Percentiles rank a stretch among this genome's conserved stretches.
phyloP scores from a whole-genome alignment of 2,113 vertebrate species.

The Delphinapterus leucas region DNA sequence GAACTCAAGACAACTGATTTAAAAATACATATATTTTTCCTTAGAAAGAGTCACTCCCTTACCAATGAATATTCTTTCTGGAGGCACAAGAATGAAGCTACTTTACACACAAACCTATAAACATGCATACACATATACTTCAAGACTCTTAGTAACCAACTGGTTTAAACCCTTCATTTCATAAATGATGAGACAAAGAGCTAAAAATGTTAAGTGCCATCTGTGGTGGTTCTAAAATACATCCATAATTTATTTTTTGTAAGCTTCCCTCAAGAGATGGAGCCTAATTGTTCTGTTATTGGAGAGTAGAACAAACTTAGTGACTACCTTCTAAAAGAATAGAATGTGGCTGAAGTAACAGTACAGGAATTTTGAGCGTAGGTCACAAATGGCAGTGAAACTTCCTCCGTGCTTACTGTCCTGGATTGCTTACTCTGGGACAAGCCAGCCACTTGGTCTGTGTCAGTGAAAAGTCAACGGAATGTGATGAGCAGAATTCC shows the following conservation, averaged over 20 bases:
- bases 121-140: not conserved
- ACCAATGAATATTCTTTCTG: not conserved
- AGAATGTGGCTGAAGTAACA: not conserved
- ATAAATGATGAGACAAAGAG: not conserved
- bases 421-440: not conserved
- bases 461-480: not conserved
- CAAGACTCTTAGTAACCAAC: not conserved
- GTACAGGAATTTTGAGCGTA: not conserved
- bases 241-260: not conserved
- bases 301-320: not conserved
- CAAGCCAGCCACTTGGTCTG: not conserved
- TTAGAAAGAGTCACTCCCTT: not conserved
- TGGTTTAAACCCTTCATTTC: not conserved
- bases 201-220: not conserved
- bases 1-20: not conserved
- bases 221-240: not conserved
- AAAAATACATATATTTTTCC: not conserved
- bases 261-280: not conserved
- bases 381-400: rapidly evolving
- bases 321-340: not conserved
- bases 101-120: not conserved
- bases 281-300: not conserved
- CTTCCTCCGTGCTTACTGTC: not conserved
- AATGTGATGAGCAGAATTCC: not conserved
- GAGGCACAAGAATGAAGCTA: not conserved